Conservation (phyloP, 1,140 invertebrate species). For the Caenorhabditis brenneri region DNA sequence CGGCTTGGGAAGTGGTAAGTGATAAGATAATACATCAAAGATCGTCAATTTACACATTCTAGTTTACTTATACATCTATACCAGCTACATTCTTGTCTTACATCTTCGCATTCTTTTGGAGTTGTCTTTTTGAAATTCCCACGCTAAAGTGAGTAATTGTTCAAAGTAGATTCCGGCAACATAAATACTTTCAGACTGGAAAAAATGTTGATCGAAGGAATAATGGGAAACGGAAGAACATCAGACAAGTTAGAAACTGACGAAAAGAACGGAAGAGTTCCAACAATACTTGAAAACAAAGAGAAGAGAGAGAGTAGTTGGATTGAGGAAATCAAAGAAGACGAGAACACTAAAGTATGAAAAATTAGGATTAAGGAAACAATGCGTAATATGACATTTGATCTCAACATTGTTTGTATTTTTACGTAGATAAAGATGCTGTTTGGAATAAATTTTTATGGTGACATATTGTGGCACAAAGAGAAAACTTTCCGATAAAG, state of each 20-base stretch:
- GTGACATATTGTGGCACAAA: no score
- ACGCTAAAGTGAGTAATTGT: neutral
- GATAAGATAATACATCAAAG: neutral
- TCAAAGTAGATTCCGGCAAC: no score
- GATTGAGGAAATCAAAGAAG: neutral
- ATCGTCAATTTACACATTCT: neutral
- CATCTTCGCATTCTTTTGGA: conserved; percentile 26
- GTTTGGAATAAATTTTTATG: no score
- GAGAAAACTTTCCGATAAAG: no score
- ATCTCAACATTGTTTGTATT: neutral
- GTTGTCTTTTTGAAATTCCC: conserved; percentile 10
- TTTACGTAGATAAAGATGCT: no score
- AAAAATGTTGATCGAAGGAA: conserved; percentile 9
- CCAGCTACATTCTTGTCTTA: neutral
- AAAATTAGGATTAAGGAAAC: neutral
- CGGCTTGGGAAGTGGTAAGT: conserved; percentile 19
- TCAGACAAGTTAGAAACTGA: neutral
- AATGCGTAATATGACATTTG: neutral
- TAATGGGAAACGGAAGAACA: neutral
- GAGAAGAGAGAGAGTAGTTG: neutral
- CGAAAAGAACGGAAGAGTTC: neutral
- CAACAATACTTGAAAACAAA: neutral
- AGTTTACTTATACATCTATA: conserved; percentile 19
- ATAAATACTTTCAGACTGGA: neutral
- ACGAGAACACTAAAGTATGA: conserved; percentile 12